These are phyloP conservation scores for Sphyrna mokarran DNA, from an alignment of 2,113 vertebrate species.

Conservation along the genomic window DNA sequence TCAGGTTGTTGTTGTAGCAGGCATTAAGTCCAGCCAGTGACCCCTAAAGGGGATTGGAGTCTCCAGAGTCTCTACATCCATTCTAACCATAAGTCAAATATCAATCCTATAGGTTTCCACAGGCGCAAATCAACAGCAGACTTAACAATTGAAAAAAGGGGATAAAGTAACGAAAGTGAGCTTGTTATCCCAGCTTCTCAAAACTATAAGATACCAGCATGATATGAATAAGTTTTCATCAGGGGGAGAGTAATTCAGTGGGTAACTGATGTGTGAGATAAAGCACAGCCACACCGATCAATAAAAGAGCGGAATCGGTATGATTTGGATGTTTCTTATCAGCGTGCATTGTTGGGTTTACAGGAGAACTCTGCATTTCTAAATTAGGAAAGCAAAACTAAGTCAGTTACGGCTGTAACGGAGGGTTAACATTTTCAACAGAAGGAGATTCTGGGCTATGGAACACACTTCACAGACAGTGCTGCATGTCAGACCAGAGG, in stretches of 20 bases:
- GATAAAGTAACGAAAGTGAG: too few relatives aligned
- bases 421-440: background rate
- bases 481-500: background rate
- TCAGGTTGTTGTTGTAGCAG: too few relatives aligned
- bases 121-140: background rate
- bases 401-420: background rate
- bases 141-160: too few relatives aligned
- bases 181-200: background rate
- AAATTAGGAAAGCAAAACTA: background rate
- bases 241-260: too few relatives aligned
- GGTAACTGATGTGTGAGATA: background rate
- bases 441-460: background rate
- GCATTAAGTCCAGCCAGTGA: too few relatives aligned
- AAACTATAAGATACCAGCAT: too few relatives aligned
- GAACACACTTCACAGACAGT: background rate
- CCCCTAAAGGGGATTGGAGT: background rate
- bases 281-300: background rate
- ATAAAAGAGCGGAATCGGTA: background rate
- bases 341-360: background rate
- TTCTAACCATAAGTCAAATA: background rate
- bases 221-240: too few relatives aligned
- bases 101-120: background rate
- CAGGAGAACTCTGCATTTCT: background rate
- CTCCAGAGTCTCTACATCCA: background rate
- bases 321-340: background rate